phyloP scores from a whole-genome alignment of 1,140 invertebrate species.

The Drosophila lini region DNA sequence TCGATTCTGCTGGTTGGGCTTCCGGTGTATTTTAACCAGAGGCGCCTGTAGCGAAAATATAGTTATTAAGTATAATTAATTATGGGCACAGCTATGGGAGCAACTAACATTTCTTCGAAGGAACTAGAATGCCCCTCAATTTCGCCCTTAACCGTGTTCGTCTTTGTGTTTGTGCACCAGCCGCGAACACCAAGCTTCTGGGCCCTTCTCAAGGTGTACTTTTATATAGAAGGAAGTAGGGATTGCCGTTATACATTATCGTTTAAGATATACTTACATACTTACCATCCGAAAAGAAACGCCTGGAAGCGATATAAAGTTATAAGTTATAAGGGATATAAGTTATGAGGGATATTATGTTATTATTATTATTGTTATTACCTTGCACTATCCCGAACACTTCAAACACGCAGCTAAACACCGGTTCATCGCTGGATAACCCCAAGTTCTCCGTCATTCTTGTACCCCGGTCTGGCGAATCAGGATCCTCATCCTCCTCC shows the following conservation, averaged over 20 bases:
- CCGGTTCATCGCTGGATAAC: background rate
- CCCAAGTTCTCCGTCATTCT: too few relatives aligned
- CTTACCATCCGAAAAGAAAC: conserved; percentile 69
- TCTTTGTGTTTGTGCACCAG: conserved; percentile 51
- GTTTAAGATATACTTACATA: too few relatives aligned
- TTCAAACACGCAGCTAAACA: conserved; percentile 60
- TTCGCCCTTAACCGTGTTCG: conserved; percentile 47
- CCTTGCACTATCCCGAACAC: conserved; percentile 71
- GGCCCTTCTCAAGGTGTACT: conserved; percentile 69
- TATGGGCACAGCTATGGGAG: background rate
- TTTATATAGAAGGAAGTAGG: background rate
- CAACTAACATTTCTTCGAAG: conserved; percentile 63
- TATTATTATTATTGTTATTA: too few relatives aligned
- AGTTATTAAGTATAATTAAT: background rate
- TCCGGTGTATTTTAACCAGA: conserved; percentile 61
- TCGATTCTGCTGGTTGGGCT: conserved; percentile 73
- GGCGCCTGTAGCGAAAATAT: conserved; percentile 37
- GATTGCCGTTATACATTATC: conserved; percentile 28
- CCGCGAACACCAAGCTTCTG: conserved; percentile 56
- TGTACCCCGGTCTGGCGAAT: rapidly evolving
- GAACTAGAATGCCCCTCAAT: conserved; percentile 42
- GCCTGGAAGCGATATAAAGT: conserved; percentile 22
- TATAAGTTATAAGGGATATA: background rate
- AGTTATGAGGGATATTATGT: too few relatives aligned
- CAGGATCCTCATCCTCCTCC: background rate